Base-by-base conservation (phyloP, 2,113 vertebrate genomes). In the Upupa epops region DNA sequence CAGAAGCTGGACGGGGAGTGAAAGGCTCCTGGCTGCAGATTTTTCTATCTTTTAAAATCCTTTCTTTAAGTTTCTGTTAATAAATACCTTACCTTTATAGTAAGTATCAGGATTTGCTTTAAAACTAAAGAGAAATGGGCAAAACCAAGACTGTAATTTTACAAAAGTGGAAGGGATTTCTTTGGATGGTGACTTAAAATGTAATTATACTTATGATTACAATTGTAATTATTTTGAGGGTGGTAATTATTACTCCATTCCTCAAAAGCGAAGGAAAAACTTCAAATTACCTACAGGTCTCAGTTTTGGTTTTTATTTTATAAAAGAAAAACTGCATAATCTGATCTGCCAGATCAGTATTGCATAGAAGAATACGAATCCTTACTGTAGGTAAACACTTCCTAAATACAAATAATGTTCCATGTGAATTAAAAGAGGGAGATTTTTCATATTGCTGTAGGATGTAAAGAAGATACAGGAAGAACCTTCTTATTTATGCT, bases 171-270 rank as follows among this genome's bases (percentile, higher is more conserved):
- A 77, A 7, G 2, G 6, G 56, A 59, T 63, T 58, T 40, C 15
- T 32, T 88, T 51, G 1, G 0, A 8, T 25, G 5, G 2, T 34
- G 6, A 31, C n/a, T 10, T 46, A 29, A 51, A 71, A 40, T 2
- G 0, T 25, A 51, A 31, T 54, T 49, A 7, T 13, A 6, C 16
- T 36, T 2, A 21, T 42, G 40, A n/a, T 45, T 59, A 40, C 9
- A n/a, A n/a, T n/a, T n/a, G n/a, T n/a, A n/a, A n/a, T n/a, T n/a
- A 18, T 3, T 13, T 45, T 37, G 11, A 3, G 3, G 3, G 3
- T 40, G 12, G 2, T 6, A 9, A 54, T 2, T 61, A 64, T 34
- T 63, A 37, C 2, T 51, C 6, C 14, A 28, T 13, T 48, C 36
- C 54, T 45, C 13, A 73, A 86, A 83, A 56, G 1, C 4, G 17